Percentiles rank a stretch among this genome's conserved stretches.
phyloP scores from a whole-genome alignment of 2,113 vertebrate species.

The Murina feae region DNA sequence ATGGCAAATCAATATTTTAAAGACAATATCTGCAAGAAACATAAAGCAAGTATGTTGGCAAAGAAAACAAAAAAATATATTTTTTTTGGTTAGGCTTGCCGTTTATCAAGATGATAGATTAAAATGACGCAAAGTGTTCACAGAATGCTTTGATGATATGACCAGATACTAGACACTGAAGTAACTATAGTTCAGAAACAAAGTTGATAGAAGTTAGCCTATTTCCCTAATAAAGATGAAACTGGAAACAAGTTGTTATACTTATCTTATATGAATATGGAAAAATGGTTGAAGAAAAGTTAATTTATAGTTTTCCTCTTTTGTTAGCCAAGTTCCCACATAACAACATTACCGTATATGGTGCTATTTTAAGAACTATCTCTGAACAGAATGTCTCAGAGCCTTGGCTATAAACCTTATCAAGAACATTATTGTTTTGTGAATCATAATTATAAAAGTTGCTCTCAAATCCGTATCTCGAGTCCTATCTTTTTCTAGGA shows the following conservation, averaged over 20 bases:
- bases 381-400: not conserved
- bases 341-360: conserved; percentile 2
- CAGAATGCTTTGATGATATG: conserved; percentile 39
- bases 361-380: not conserved
- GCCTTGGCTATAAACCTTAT: not conserved
- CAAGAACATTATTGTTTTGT: not conserved
- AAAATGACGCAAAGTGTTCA: conserved; percentile 46
- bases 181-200: conserved; percentile 34
- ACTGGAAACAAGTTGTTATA: not conserved
- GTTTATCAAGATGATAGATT: conserved; percentile 36
- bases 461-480: not conserved
- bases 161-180: conserved; percentile 33
- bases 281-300: not conserved
- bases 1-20: conserved; percentile 24
- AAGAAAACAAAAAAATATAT: conserved; percentile 33
- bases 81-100: not conserved
- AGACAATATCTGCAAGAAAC: conserved; percentile 41
- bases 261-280: not conserved
- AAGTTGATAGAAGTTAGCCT: not conserved
- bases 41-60: conserved; percentile 8
- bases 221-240: conserved; percentile 1
- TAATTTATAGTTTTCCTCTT: conserved; percentile 1
- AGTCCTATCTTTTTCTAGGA: not conserved
- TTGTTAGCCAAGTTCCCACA: not conserved
- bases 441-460: not conserved